phyloP scores from a whole-genome alignment of 1,140 invertebrate species.

The Myzus persicae region DNA sequence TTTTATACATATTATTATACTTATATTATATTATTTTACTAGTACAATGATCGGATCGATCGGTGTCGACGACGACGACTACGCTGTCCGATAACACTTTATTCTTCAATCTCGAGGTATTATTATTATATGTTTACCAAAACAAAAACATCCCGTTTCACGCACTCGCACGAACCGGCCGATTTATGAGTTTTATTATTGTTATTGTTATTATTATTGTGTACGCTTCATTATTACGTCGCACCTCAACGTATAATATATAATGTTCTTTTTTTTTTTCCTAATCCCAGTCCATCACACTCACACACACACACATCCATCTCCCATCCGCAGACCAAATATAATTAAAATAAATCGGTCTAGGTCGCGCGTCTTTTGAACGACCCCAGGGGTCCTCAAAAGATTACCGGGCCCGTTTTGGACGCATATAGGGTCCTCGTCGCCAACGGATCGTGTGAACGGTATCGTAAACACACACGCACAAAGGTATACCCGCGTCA shows the following conservation, averaged over 20 bases:
- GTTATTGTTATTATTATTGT: conserved; percentile 11
- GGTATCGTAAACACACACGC: background rate
- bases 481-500: background rate
- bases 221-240: conserved; percentile 28
- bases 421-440: background rate
- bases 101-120: background rate
- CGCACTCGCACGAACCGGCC: background rate
- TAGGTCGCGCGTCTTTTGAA: conserved; percentile 41
- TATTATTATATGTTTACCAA: background rate
- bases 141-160: conserved; percentile 29
- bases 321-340: background rate
- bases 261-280: background rate
- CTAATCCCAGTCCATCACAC: background rate
- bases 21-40: background rate
- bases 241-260: background rate
- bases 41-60: background rate
- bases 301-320: background rate
- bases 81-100: background rate
- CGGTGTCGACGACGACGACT: background rate
- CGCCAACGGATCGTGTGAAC: background rate
- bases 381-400: conserved; percentile 46
- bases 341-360: conserved; percentile 55
- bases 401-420: background rate
- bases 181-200: background rate
- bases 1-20: background rate